Evolutionary conservation across 2,113 vertebrate species (phyloP).

Genomic region (Brachirus orientalis): DNA sequence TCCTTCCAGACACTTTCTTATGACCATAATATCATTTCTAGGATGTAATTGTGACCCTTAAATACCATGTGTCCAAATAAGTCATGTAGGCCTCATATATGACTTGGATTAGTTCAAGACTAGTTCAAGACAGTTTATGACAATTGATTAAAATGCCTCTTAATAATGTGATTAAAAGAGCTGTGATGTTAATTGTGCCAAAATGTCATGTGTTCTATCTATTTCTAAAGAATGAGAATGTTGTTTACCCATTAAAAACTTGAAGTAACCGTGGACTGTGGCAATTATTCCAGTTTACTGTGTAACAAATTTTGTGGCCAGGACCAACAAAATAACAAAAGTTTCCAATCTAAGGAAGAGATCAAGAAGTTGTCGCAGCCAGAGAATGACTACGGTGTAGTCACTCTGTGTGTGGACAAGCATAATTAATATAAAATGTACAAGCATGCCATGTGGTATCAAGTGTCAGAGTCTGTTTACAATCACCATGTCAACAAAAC

Average conservation of each 20-base stretch:
- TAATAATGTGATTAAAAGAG: conserved; percentile 48
- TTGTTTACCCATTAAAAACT: conserved; percentile 3
- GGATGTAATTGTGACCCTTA: not conserved
- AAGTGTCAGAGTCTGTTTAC: conserved; percentile 49
- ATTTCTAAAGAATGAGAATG: conserved; percentile 4
- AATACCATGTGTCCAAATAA: not conserved
- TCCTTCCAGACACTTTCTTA: too few species aligned
- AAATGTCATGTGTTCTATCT: not conserved
- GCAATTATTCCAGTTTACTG: not conserved
- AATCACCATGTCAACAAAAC: conserved; percentile 44
- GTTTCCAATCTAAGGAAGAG: too few species aligned
- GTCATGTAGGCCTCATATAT: not conserved
- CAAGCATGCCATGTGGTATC: not conserved
- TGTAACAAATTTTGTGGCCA: conserved; percentile 32
- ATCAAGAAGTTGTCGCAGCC: too few species aligned
- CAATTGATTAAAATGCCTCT: conserved; percentile 32
- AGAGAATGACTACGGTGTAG: too few species aligned
- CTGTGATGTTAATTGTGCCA: conserved; percentile 24
- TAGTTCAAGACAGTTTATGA: too few species aligned
- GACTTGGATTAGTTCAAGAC: not conserved
- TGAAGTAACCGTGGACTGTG: too few species aligned
- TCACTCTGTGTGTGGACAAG: not conserved
- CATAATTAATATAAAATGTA: not conserved
- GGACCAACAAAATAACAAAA: too few species aligned
- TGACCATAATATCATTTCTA: not conserved